Percentiles rank a stretch among this genome's conserved stretches.
Evolutionary conservation across 2,888 invertebrate genomes (phyloP).

Genomic region (Pristionchus maxplancki): DNA sequence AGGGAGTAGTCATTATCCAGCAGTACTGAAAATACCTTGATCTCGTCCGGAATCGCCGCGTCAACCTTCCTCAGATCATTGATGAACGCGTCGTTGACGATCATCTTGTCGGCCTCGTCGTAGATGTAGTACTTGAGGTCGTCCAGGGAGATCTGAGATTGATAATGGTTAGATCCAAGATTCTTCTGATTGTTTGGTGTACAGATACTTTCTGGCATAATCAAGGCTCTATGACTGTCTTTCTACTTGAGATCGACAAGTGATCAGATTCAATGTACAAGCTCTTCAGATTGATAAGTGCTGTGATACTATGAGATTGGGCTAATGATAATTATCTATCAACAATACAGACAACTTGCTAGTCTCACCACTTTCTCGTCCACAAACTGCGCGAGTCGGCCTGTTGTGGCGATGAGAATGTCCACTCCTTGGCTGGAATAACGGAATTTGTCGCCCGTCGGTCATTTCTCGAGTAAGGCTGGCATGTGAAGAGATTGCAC

Average conservation of each 20-base stretch:
- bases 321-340: no score
- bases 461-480: no score
- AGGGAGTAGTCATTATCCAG: no score
- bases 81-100: not conserved
- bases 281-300: no score
- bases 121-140: conserved; percentile 10
- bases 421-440: conserved; percentile 10
- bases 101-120: conserved; percentile 51
- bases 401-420: conserved; percentile 30
- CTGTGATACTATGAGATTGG: no score
- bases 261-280: no score
- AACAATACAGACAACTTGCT: not conserved
- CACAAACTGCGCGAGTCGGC: not conserved
- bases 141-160: not conserved
- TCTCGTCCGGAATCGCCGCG: not conserved
- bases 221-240: no score
- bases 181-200: no score
- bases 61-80: not conserved
- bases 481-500: no score
- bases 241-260: no score
- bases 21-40: conserved; percentile 14
- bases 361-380: not conserved
- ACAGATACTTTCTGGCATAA: no score
- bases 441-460: no score
- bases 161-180: not conserved